A percentile compares a stretch with the other conserved stretches of the same genome.
These are phyloP conservation scores for Cotesia chilonis DNA, from an alignment of 1,140 invertebrate genomes.

Conservation along the genomic window DNA sequence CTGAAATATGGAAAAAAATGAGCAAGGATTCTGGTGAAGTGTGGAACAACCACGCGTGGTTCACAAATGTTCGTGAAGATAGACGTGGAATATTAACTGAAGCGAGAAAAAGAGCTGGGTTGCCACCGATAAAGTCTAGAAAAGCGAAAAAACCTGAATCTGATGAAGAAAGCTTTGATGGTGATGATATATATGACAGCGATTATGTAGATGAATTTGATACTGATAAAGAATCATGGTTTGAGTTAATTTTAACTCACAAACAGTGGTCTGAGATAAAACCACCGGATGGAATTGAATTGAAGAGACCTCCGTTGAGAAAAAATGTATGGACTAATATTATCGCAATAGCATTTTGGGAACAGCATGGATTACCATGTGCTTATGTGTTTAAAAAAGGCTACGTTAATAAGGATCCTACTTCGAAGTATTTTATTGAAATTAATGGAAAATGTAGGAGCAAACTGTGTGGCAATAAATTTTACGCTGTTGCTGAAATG, in stretches of 20 bases:
- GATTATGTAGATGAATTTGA: background rate
- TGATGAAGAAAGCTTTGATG: background rate
- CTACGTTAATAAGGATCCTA: background rate
- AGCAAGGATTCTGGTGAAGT: background rate
- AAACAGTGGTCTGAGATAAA: constrained; percentile 28
- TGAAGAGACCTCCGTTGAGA: background rate
- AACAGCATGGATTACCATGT: constrained; percentile 19
- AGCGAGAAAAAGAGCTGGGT: constrained; percentile 1
- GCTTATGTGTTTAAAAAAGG: constrained; percentile 24
- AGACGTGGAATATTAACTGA: constrained; percentile 15
- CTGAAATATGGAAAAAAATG: constrained; percentile 22
- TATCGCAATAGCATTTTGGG: constrained; percentile 13
- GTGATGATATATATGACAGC: background rate
- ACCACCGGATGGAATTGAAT: background rate
- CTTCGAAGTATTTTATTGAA: background rate
- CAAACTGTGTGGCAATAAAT: constrained; percentile 29
- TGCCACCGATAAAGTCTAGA: background rate
- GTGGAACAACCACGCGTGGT: constrained; percentile 1
- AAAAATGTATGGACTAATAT: constrained; percentile 26
- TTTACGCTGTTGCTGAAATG: constrained; percentile 13
- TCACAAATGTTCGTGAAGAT: constrained; percentile 16
- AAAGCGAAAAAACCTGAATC: too few relatives aligned
- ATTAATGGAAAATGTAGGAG: constrained; percentile 30
- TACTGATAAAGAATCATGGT: constrained; percentile 4
- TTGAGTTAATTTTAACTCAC: constrained; percentile 23